Conservation (phyloP, 2,113 vertebrate genomes). For the Percopsis transmontana region DNA sequence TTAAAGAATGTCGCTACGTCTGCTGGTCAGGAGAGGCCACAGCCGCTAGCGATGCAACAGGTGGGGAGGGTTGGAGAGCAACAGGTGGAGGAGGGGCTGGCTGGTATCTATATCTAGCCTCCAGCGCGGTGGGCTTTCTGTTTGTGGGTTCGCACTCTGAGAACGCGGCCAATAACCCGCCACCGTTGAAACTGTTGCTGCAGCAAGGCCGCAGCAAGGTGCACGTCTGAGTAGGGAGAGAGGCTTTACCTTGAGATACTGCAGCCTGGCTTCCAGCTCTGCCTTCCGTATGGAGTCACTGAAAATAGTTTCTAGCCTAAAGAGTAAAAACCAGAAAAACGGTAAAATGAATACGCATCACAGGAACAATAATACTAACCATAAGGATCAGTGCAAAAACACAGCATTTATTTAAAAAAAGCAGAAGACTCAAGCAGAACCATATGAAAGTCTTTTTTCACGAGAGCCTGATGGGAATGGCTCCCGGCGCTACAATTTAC, state of each 20-base stretch:
- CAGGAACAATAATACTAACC: conserved; percentile 35
- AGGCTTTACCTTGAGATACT: conserved; percentile 89
- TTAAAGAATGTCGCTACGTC: conserved; percentile 35
- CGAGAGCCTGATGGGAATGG: conserved; percentile 21
- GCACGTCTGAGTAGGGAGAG: background rate
- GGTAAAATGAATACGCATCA: conserved; percentile 31
- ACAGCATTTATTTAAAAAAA: conserved; percentile 1
- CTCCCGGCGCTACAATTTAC: conserved; percentile 37
- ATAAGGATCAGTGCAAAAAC: conserved; percentile 8
- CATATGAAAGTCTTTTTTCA: conserved; percentile 52
- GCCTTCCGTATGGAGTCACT: conserved; percentile 89
- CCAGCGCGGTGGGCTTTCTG: conserved; percentile 19
- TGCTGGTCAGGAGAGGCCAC: conserved; percentile 26
- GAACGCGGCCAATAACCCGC: conserved; percentile 10
- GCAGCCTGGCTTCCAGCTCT: conserved; percentile 90
- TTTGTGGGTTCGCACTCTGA: background rate
- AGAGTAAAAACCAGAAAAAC: conserved; percentile 25
- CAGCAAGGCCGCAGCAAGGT: background rate
- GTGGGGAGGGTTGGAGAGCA: conserved; percentile 60
- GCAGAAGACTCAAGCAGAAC: background rate
- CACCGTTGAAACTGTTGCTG: background rate
- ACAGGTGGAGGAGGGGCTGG: conserved; percentile 6
- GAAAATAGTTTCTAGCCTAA: conserved; percentile 89
- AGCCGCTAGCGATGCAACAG: conserved; percentile 52
- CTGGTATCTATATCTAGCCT: conserved; percentile 30